Evolutionary conservation across 2,797 vertebrate genomes (phyloP).

Genomic region (Gymnoscopelus microlampas): DNA sequence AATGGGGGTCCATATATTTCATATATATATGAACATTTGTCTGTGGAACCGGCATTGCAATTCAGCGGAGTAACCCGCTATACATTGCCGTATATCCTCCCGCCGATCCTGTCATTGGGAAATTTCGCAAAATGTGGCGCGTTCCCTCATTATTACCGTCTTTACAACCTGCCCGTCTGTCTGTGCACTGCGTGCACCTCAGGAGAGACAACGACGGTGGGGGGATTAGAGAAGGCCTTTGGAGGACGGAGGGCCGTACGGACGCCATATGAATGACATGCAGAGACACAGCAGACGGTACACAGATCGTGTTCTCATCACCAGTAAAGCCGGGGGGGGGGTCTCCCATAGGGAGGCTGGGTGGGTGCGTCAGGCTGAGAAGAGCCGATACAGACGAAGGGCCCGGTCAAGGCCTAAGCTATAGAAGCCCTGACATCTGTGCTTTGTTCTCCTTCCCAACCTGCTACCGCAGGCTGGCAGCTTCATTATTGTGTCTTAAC

Average conservation of each 20-base stretch:
- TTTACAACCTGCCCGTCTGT: conserved; percentile 73
- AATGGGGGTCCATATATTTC: no score
- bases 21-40: no score
- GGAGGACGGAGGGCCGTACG: conserved; percentile 81
- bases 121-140: conserved; percentile 72
- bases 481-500: conserved; percentile 80
- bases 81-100: no score
- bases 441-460: conserved; percentile 81
- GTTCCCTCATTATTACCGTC: conserved; percentile 74
- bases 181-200: conserved; percentile 73
- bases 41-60: no score
- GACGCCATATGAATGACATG: conserved; percentile 82
- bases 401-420: conserved; percentile 84
- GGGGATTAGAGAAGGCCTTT: conserved; percentile 82
- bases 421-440: conserved; percentile 86
- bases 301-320: conserved; percentile 85
- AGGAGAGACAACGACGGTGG: conserved; percentile 66
- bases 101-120: conserved; percentile 27
- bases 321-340: conserved; percentile 82
- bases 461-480: conserved; percentile 81
- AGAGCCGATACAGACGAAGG: conserved; percentile 80
- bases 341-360: conserved; percentile 71
- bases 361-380: conserved; percentile 77
- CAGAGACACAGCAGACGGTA: conserved; percentile 85
- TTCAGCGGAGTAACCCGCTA: no score